phyloP scores from a whole-genome alignment of 2,113 vertebrate genomes.

The Tyrannus savana region DNA sequence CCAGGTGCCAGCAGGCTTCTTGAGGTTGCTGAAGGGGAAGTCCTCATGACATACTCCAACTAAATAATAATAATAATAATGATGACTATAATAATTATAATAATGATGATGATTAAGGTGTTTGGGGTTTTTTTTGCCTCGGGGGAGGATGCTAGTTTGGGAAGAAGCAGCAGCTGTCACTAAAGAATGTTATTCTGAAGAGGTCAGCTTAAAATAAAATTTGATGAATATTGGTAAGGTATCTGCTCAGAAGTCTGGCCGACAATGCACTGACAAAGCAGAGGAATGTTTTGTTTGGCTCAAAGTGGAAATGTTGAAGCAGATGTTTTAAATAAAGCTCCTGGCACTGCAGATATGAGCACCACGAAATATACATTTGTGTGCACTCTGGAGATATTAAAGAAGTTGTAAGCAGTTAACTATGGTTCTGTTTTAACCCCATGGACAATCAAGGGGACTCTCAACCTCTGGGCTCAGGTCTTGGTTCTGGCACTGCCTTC shows the following conservation, averaged over 20 bases:
- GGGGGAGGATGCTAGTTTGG: background rate
- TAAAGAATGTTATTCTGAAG: background rate
- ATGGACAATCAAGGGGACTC: background rate
- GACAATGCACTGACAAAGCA: background rate
- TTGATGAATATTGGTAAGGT: background rate
- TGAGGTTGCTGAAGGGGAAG: slow-evolving; percentile 44
- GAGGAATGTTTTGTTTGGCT: background rate
- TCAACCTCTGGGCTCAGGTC: background rate
- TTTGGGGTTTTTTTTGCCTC: background rate
- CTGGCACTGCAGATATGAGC: background rate
- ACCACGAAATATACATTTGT: rapidly evolving
- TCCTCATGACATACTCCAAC: slow-evolving; percentile 16
- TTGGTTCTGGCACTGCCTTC: background rate
- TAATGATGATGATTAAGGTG: background rate
- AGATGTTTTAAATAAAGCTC: background rate
- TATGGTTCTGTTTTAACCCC: background rate
- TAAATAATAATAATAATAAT: background rate
- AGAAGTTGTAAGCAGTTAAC: background rate
- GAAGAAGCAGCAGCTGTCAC: background rate
- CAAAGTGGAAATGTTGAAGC: background rate
- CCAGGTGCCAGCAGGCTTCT: slow-evolving; percentile 64
- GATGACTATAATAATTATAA: background rate
- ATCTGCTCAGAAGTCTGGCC: background rate
- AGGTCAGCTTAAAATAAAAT: background rate
- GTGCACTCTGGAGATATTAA: background rate